phyloP scores from a whole-genome alignment of 35 echinoderm and acorn worm genomes.

The Anneissia japonica region DNA sequence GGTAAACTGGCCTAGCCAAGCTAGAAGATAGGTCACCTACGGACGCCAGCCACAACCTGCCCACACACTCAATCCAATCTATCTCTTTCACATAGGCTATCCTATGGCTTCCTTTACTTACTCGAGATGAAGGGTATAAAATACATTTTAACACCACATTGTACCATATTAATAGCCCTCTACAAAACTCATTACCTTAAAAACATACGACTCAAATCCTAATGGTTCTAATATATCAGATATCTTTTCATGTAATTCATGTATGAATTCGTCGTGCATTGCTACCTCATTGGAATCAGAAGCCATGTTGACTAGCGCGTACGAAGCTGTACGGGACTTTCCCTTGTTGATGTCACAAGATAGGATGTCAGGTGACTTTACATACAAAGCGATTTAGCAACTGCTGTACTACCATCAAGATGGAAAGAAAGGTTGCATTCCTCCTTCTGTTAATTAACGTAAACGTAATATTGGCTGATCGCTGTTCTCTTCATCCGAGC shows the following conservation, averaged over 20 bases:
- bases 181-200: constrained; percentile 57
- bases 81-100: too few relatives aligned
- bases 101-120: too few relatives aligned
- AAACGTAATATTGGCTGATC: background rate
- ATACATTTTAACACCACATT: too few relatives aligned
- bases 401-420: background rate
- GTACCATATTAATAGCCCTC: too few relatives aligned
- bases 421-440: background rate
- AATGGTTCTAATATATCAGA: constrained; percentile 24
- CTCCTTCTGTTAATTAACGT: background rate
- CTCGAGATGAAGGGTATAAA: too few relatives aligned
- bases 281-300: background rate
- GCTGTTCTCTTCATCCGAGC: constrained; percentile 21
- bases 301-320: background rate
- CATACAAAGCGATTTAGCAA: too few relatives aligned
- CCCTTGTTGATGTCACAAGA: background rate
- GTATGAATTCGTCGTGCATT: too few relatives aligned
- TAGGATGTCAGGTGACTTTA: too few relatives aligned
- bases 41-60: too few relatives aligned
- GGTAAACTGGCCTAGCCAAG: too few relatives aligned
- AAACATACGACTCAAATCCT: constrained; percentile 65
- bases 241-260: background rate
- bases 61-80: too few relatives aligned
- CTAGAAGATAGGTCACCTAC: too few relatives aligned
- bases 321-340: background rate